These are phyloP conservation scores for Paguma larvata DNA, from an alignment of 2,797 vertebrate genomes.

Conservation along the genomic window DNA sequence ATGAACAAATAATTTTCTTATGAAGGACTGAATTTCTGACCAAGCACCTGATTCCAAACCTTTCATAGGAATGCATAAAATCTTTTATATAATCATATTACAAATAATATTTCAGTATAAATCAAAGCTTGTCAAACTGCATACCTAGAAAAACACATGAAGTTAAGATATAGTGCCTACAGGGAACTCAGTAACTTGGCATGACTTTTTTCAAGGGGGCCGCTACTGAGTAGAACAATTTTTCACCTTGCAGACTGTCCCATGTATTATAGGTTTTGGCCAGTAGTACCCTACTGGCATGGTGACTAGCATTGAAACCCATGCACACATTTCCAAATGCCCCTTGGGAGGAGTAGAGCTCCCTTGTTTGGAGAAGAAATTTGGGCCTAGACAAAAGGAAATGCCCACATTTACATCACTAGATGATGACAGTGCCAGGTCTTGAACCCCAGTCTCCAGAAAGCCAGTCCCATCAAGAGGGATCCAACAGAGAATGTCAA, in stretches of 20 bases:
- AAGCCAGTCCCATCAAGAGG: neutral
- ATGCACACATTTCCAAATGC: neutral
- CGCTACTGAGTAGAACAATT: neutral
- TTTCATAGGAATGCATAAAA: neutral
- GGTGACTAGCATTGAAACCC: neutral
- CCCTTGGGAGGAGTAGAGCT: neutral
- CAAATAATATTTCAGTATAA: constrained; percentile 39
- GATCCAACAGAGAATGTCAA: neutral
- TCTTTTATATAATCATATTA: neutral
- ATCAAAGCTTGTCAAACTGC: neutral
- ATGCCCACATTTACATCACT: neutral
- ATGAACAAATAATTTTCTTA: constrained; percentile 48
- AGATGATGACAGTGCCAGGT: neutral
- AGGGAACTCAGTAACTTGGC: neutral
- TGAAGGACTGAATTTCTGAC: neutral
- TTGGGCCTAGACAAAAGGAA: neutral
- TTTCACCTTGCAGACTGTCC: no score
- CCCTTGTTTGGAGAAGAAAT: neutral
- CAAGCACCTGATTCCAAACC: neutral
- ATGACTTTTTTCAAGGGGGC: neutral
- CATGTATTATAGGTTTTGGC: no score
- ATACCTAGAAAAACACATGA: neutral
- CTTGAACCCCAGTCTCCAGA: neutral
- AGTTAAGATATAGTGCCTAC: neutral
- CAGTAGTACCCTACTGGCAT: neutral